Percentiles rank a stretch among this genome's conserved stretches.
Evolutionary conservation across 2,113 vertebrate genomes (phyloP).

Genomic region (Micronycteris hirsuta): DNA sequence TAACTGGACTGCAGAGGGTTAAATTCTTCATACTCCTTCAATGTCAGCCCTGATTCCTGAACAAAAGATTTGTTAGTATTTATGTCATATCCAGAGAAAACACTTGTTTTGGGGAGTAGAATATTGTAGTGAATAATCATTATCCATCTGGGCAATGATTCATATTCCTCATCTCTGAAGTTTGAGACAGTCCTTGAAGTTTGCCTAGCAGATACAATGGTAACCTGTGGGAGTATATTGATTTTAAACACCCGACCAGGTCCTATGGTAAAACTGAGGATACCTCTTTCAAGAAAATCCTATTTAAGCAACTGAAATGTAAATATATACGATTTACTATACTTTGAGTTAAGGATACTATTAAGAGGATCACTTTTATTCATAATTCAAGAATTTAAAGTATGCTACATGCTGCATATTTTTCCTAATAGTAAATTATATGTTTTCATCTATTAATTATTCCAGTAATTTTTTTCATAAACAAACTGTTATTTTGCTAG

Average conservation of each 20-base stretch:
- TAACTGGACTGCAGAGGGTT: constrained; percentile 49
- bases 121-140: constrained; percentile 67
- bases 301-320: constrained; percentile 25
- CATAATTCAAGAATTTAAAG: neutral
- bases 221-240: constrained; percentile 66
- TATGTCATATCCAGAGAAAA: constrained; percentile 70
- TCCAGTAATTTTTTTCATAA: neutral
- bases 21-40: constrained; percentile 62
- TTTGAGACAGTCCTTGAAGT: constrained; percentile 61
- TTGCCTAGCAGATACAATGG: constrained; percentile 43
- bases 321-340: neutral
- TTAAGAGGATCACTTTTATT: neutral
- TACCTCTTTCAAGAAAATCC: constrained; percentile 36
- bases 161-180: constrained; percentile 58
- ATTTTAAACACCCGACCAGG: constrained; percentile 39
- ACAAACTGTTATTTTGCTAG: neutral
- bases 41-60: constrained; percentile 68
- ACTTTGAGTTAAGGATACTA: constrained; percentile 13
- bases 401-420: accelerated
- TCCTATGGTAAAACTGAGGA: constrained; percentile 49
- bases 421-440: neutral
- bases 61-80: constrained; percentile 77
- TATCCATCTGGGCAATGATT: constrained; percentile 68
- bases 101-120: constrained; percentile 61
- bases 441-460: neutral